Percentiles rank a stretch among this genome's conserved stretches.
Conservation (phyloP, 2,113 vertebrate genomes). For the Ibidorhyncha struthersii region DNA sequence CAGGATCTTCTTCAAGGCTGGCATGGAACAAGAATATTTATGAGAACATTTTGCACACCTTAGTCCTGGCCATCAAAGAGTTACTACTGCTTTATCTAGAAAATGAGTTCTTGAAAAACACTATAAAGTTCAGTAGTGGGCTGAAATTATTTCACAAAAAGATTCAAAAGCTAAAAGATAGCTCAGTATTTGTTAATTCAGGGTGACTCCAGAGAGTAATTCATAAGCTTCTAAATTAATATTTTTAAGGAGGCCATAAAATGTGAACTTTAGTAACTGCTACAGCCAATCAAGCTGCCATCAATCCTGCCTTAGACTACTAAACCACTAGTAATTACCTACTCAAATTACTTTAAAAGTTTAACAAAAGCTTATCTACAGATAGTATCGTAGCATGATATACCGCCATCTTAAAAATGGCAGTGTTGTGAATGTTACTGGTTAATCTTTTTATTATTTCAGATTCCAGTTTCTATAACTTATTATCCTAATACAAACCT, state of each 20-base stretch:
- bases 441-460: not conserved
- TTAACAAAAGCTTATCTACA: constrained; percentile 53
- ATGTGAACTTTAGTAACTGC: constrained; percentile 62
- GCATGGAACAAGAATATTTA: not conserved
- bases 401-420: not conserved
- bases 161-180: not conserved
- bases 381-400: not conserved
- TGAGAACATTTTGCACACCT: not conserved
- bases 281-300: constrained; percentile 49
- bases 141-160: not conserved
- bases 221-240: constrained; percentile 63
- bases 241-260: constrained; percentile 66
- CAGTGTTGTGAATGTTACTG: not conserved
- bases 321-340: constrained; percentile 32
- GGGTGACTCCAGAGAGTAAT: constrained; percentile 40
- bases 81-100: not conserved
- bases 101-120: constrained; percentile 3
- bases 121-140: not conserved
- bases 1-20: not conserved
- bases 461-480: not conserved
- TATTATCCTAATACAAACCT: not conserved
- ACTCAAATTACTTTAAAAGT: constrained; percentile 39
- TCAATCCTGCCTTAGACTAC: constrained; percentile 30
- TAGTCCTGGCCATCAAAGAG: not conserved
- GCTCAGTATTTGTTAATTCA: constrained; percentile 52